A percentile compares a stretch with the other conserved stretches of the same genome.
Conservation (phyloP, 1,140 invertebrate genomes). For the Dendrolimus punctatus region DNA sequence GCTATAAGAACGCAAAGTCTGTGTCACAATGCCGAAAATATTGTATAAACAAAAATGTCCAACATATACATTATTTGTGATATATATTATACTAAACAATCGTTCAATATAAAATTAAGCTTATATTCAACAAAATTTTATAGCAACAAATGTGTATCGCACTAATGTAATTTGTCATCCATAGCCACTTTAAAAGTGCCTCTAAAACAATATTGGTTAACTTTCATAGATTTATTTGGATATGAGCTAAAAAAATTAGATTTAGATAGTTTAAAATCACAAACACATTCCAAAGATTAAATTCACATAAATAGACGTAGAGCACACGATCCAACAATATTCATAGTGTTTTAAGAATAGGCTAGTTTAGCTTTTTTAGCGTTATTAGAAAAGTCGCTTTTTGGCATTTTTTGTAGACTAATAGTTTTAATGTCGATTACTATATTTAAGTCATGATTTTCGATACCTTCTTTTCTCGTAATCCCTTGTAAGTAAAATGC, state of each 20-base stretch:
- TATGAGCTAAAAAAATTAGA: slow-evolving; percentile 27
- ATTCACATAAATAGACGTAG: slow-evolving; percentile 36
- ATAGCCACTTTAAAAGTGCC: slow-evolving; percentile 59
- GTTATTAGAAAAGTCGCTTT: slow-evolving; percentile 42
- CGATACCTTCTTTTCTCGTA: slow-evolving; percentile 36
- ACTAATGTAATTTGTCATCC: slow-evolving; percentile 32
- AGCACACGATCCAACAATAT: slow-evolving; percentile 50
- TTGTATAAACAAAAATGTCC: slow-evolving; percentile 34
- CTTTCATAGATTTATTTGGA: slow-evolving; percentile 9
- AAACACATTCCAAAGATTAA: slow-evolving; percentile 21
- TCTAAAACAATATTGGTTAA: slow-evolving; percentile 30
- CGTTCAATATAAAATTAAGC: slow-evolving; percentile 42
- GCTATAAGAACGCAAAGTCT: background rate
- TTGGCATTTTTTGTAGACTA: slow-evolving; percentile 49
- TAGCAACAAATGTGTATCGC: slow-evolving; percentile 40
- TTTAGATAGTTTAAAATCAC: slow-evolving; percentile 14
- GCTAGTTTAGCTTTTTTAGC: slow-evolving; percentile 61
- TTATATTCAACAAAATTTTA: slow-evolving; percentile 34
- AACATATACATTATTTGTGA: slow-evolving; percentile 61
- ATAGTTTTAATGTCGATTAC: slow-evolving; percentile 51
- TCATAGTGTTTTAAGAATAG: slow-evolving; percentile 34
- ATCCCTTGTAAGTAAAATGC: slow-evolving; percentile 44
- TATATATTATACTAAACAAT: slow-evolving; percentile 37
- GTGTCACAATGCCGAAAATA: background rate
- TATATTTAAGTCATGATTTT: slow-evolving; percentile 24